phyloP scores from a whole-genome alignment of 1,140 invertebrate species.

The Streblospio benedicti region DNA sequence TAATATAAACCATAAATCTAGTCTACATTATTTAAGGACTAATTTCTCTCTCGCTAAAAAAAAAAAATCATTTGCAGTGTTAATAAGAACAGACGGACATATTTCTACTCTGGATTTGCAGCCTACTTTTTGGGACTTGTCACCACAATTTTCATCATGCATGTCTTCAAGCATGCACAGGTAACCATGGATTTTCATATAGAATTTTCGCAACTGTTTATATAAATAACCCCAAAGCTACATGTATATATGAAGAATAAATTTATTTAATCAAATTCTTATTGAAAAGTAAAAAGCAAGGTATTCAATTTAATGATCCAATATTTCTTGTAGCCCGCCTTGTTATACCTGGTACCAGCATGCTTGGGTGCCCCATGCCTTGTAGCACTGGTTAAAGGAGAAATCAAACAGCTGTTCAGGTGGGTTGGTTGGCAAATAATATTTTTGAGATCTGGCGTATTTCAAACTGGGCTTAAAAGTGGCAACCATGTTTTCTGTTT shows the following conservation, averaged over 20 bases:
- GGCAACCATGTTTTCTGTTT: background rate
- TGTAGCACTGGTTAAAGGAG: constrained; percentile 80
- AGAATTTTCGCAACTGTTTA: background rate
- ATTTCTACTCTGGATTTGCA: constrained; percentile 87
- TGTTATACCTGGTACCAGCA: constrained; percentile 92
- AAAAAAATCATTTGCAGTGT: no score
- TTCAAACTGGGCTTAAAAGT: constrained; percentile 6
- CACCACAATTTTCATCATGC: constrained; percentile 94
- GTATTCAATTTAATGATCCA: background rate
- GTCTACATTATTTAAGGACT: no score
- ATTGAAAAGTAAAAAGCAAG: background rate
- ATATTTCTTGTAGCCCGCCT: constrained; percentile 68
- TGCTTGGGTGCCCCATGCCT: constrained; percentile 82
- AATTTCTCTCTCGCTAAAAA: no score
- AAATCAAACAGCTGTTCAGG: constrained; percentile 81
- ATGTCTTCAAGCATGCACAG: constrained; percentile 92
- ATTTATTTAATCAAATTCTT: background rate
- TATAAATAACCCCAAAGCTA: background rate
- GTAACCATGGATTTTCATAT: constrained; percentile 26
- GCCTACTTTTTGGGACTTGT: constrained; percentile 91
- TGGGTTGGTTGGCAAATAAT: constrained; percentile 53
- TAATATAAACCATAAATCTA: no score
- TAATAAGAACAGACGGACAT: constrained; percentile 75
- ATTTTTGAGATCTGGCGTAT: constrained; percentile 18
- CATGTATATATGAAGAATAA: background rate